These are phyloP conservation scores for Ataeniobius toweri DNA, from an alignment of 2,797 vertebrate species.

Conservation along the genomic window DNA sequence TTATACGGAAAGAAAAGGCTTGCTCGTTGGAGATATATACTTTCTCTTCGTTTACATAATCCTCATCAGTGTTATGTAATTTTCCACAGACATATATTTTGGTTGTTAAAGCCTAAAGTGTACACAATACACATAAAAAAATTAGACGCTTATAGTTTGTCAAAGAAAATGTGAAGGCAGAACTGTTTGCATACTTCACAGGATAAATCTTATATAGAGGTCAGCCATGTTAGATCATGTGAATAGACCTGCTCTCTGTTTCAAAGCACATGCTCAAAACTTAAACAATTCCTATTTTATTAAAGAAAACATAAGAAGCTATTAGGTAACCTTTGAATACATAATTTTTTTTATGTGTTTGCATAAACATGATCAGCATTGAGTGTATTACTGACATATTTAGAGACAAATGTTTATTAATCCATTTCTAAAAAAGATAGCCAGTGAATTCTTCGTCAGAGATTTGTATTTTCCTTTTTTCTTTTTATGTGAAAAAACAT, in stretches of 20 bases:
- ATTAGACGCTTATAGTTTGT: constrained; percentile 44
- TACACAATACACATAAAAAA: constrained; percentile 16
- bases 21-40: constrained; percentile 37
- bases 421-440: not conserved
- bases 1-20: constrained; percentile 36
- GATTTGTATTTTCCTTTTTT: not conserved
- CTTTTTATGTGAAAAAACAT: no score
- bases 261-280: not conserved
- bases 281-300: not conserved
- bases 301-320: not conserved
- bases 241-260: not conserved
- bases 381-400: not conserved
- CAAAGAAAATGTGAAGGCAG: constrained; percentile 31
- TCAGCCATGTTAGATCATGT: constrained; percentile 54
- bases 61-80: constrained; percentile 34
- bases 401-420: not conserved
- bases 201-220: constrained; percentile 58
- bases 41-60: constrained; percentile 49
- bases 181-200: constrained; percentile 47
- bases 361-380: not conserved
- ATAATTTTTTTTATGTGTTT: not conserved
- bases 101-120: constrained; percentile 16
- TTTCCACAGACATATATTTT: constrained; percentile 22
- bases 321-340: not conserved
- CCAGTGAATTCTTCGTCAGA: not conserved